These are phyloP conservation scores for Galendromus occidentalis DNA, from an alignment of 1,140 invertebrate species.

Conservation along the genomic window DNA sequence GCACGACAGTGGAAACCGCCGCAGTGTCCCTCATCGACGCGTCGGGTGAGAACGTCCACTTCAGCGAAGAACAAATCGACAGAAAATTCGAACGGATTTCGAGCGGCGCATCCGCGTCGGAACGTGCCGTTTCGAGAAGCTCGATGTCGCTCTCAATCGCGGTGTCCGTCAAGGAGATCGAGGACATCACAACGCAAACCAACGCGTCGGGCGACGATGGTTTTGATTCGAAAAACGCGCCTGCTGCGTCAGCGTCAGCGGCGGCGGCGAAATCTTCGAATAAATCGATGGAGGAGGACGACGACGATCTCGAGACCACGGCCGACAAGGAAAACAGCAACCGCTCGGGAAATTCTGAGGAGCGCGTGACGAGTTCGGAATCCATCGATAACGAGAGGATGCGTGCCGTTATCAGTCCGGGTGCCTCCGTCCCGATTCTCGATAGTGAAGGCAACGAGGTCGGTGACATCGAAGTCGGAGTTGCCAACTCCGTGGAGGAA, in stretches of 20 bases:
- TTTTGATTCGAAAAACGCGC: neutral
- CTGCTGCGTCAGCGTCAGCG: neutral
- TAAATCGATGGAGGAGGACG: neutral
- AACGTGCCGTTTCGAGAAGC: too few species aligned
- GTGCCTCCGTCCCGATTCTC: neutral
- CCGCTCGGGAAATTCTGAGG: neutral
- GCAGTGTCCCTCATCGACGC: neutral
- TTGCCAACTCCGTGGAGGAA: neutral
- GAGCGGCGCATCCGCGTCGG: neutral
- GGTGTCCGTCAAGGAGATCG: conserved; percentile 6
- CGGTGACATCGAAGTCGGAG: neutral
- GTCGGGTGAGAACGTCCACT: neutral
- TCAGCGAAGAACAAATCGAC: neutral
- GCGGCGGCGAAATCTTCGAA: neutral
- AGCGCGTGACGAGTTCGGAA: neutral
- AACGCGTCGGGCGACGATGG: neutral
- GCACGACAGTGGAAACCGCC: neutral
- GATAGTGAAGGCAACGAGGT: neutral
- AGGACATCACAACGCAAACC: neutral
- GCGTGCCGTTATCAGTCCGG: neutral
- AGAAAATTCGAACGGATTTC: neutral
- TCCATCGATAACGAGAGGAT: neutral
- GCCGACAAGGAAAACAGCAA: neutral
- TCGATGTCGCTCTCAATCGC: conserved; percentile 9
- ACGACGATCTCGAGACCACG: neutral